Evolutionary conservation across 2,888 invertebrate genomes (phyloP), one percentile per base, ranked within the genome.

Genomic region (Nymphalis c-album): DNA sequence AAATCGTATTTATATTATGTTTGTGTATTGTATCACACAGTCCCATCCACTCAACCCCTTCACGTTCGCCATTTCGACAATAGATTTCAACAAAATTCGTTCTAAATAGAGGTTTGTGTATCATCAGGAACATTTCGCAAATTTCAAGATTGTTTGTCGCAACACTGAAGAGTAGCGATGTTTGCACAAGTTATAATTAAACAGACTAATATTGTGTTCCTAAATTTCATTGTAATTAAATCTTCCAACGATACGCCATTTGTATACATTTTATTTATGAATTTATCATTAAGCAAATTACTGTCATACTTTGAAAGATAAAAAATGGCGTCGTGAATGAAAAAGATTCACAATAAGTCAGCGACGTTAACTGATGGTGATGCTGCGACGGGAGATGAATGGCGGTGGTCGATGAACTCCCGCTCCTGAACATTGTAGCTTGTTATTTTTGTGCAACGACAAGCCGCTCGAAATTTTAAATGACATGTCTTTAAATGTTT

Each of bases 301-400:
- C 55, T 51, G 57, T 48, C 46, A 58, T 47, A 71, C 67, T 60
- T 59, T 67, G 18, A 55, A 60, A 64, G 48, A 45, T 64, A 65
- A 72, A 69, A 68, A 46, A 46, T 40, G 57, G 35, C 20, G 65
- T 63, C 51, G 50, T 63, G 51, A 69, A 63, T 63, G 63, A 64
- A 72, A 69, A 59, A 67, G 53, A 65, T 58, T 63, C 64, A 61
- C 59, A 63, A 63, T 63, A 67, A 53, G 63, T 50, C 57, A 45
- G 60, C 40, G 69, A 71, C 71, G 63, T 61, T 67, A 65, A 69
- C 67, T 59, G 72, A 72, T 67, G 71, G 67, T 60, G 63, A 55
- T 45, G 64, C 63, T 59, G 72, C 17, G 65, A 48, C 65, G 59
- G 18, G 66, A 65, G 67, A 67, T 64, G 63, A 64, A 69, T 67